These are phyloP conservation scores for Heliconius hewitsoni DNA, from an alignment of 1,140 invertebrate species.

Conservation along the genomic window DNA sequence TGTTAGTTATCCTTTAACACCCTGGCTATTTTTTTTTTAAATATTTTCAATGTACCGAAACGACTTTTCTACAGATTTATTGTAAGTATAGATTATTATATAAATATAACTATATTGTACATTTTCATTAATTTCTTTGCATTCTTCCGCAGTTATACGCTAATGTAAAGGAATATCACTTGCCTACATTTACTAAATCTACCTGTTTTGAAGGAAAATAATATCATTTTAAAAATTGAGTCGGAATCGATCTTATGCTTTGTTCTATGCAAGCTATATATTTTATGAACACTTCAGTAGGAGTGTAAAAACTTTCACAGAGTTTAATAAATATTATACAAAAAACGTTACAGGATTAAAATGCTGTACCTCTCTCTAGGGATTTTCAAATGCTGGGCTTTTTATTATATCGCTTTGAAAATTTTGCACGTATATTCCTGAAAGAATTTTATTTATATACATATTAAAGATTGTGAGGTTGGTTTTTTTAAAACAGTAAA, in stretches of 20 bases:
- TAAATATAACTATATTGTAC: too few species aligned
- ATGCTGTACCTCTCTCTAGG: not conserved
- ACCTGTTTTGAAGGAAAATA: too few species aligned
- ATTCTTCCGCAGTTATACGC: too few species aligned
- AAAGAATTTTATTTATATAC: not conserved
- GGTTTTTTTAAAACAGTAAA: not conserved
- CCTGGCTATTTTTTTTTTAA: too few species aligned
- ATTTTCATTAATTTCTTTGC: too few species aligned
- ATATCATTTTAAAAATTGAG: too few species aligned
- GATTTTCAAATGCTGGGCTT: not conserved
- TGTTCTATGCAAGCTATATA: not conserved
- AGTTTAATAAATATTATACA: not conserved
- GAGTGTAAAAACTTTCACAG: not conserved
- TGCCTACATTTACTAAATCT: too few species aligned
- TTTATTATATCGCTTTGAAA: not conserved
- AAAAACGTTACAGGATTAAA: not conserved
- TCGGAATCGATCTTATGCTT: not conserved
- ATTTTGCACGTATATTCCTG: conserved; percentile 1
- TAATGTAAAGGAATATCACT: too few species aligned
- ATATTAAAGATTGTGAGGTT: not conserved
- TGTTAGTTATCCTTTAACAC: too few species aligned
- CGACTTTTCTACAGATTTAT: too few species aligned
- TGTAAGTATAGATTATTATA: too few species aligned
- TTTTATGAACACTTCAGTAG: not conserved
- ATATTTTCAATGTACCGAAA: too few species aligned